Evolutionary conservation across 2,113 vertebrate species (phyloP), one percentile per base, ranked within the genome.

Genomic region (Pygoscelis adeliae): DNA sequence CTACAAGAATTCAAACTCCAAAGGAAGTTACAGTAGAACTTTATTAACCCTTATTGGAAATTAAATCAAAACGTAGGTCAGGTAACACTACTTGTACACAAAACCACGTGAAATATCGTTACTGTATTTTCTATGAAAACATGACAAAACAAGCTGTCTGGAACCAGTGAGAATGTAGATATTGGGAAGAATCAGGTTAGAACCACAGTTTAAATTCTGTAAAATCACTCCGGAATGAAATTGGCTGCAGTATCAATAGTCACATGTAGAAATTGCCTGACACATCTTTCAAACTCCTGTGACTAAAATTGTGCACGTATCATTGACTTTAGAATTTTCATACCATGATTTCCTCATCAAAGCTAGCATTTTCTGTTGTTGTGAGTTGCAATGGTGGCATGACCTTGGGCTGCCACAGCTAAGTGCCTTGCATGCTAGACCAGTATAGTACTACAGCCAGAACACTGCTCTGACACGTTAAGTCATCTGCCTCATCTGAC

Each of bases 41-140:
- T 95, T 97, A 97, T 94, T 96, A 89, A 87, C 62, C n/a, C 86
- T 96, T 72, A 59, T 62, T 73, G 78, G 53, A 91, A 96, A 83
- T 85, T n/a, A 77, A 80, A 80, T 70, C 0, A 5, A 94, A 94
- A 74, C 4, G 52, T 32, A 85, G n/a, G 42, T 87, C 62, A 76
- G 61, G 95, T 95, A 91, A 87, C 52, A 87, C 83, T 83, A 82
- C 80, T 91, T 59, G 69, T 71, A 91, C 40, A 92, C 17, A 89
- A 72, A 93, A 84, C 25, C 55, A 92, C 1, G 5, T 50, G 23
- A 92, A 93, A 90, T 83, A 77, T 4, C 11, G 3, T 88, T 83
- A 77, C 5, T 62, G 32, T 25, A 74, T 73, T 90, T 92, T 78
- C 59, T 81, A 71, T 15, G 72, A 86, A 87, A 79, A 67, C n/a